Conservation (phyloP, 2,888 invertebrate species). For the Griposia aprilina region DNA sequence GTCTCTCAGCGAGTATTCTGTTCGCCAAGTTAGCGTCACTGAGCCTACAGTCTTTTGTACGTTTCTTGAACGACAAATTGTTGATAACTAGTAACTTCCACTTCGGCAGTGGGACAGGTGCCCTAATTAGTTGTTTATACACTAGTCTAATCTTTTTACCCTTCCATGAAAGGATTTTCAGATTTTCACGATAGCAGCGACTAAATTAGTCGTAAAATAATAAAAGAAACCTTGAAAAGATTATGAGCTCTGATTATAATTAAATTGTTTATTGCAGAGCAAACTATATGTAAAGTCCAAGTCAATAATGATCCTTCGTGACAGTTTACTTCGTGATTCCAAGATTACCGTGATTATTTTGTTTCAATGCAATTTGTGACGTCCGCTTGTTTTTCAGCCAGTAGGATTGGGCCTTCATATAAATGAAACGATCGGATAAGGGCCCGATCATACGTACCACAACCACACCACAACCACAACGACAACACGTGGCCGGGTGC, state of each 20-base stretch:
- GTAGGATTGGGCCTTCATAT: slow-evolving; percentile 2
- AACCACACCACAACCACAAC: too few relatives aligned
- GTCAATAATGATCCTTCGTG: slow-evolving; percentile 28
- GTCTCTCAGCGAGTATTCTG: too few relatives aligned
- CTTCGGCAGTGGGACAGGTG: too few relatives aligned
- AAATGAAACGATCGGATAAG: not conserved
- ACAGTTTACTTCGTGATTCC: slow-evolving; percentile 22
- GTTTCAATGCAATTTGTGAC: slow-evolving; percentile 36
- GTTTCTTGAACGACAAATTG: not conserved
- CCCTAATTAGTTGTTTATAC: not conserved
- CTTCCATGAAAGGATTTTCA: slow-evolving; percentile 17
- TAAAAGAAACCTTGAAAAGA: slow-evolving; percentile 37
- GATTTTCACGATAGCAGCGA: slow-evolving; percentile 25
- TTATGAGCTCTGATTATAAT: slow-evolving; percentile 12
- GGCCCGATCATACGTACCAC: too few relatives aligned
- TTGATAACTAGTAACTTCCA: not conserved
- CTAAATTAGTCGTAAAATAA: slow-evolving; percentile 41
- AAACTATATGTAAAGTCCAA: slow-evolving; percentile 20
- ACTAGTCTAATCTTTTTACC: slow-evolving; percentile 22
- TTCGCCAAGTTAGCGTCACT: too few relatives aligned
- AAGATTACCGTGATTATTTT: slow-evolving; percentile 48
- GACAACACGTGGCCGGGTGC: too few relatives aligned
- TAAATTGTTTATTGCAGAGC: slow-evolving; percentile 20
- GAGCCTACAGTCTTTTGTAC: not conserved
- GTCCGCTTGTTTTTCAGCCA: not conserved